Conservation (phyloP, 2,797 vertebrate species). For the Hypotaenidia philippensis region DNA sequence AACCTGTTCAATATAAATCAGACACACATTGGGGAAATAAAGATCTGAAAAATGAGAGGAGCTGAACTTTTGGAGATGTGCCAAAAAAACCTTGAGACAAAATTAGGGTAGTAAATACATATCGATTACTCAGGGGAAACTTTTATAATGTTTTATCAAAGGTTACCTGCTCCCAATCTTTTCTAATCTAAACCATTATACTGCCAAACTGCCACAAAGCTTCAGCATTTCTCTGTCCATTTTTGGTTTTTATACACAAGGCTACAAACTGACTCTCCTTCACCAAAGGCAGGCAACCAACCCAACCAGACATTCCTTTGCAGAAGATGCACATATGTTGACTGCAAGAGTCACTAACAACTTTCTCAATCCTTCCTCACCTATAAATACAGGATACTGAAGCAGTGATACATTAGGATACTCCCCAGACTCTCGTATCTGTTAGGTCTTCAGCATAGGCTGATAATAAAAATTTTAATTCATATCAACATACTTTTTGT, state of each 20-base stretch:
- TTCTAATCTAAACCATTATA: background rate
- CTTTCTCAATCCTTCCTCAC: background rate
- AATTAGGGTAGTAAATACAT: slow-evolving; percentile 56
- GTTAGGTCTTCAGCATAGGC: background rate
- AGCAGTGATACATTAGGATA: background rate
- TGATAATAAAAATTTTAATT: background rate
- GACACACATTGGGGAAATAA: slow-evolving; percentile 52
- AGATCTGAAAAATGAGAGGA: slow-evolving; percentile 11
- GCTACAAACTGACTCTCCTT: background rate
- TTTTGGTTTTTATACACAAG: background rate
- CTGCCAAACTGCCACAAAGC: background rate
- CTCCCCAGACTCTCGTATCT: background rate
- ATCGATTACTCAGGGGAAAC: slow-evolving; percentile 42
- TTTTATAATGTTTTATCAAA: slow-evolving; percentile 44
- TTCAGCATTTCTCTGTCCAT: background rate
- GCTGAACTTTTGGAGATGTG: background rate
- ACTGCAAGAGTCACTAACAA: background rate
- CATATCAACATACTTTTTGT: background rate
- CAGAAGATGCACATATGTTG: background rate
- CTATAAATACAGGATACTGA: background rate
- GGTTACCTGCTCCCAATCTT: slow-evolving; percentile 13
- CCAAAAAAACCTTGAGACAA: slow-evolving; percentile 30
- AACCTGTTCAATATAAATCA: slow-evolving; percentile 20
- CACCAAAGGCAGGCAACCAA: background rate
- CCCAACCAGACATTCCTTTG: background rate